Percentiles rank a stretch among this genome's conserved stretches.
phyloP scores from a whole-genome alignment of 2,888 invertebrate genomes.

The Opisthograptis luteolata region DNA sequence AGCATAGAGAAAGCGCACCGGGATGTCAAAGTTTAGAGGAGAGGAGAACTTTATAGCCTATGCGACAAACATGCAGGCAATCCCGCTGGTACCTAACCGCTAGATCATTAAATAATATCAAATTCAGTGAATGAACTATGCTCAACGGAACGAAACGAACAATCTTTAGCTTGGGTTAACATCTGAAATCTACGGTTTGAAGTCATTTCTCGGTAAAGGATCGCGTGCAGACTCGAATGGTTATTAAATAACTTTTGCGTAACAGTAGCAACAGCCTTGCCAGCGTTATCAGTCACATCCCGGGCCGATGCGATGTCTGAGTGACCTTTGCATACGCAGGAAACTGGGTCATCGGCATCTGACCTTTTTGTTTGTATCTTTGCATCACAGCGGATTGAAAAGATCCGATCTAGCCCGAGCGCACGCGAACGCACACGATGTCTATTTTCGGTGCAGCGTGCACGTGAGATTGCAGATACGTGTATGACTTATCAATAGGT shows the following conservation, averaged over 20 bases:
- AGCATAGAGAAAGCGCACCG: too few relatives aligned
- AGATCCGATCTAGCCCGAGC: conserved; percentile 64
- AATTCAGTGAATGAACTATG: conserved; percentile 34
- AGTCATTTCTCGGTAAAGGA: conserved; percentile 17
- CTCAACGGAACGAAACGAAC: conserved; percentile 21
- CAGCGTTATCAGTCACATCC: conserved; percentile 73
- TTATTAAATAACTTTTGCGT: conserved; percentile 9
- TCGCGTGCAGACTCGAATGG: conserved; percentile 39
- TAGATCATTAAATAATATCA: background rate
- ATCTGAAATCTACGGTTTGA: conserved; percentile 15
- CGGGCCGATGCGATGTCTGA: conserved; percentile 65
- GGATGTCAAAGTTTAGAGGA: too few relatives aligned
- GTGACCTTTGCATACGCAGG: conserved; percentile 73
- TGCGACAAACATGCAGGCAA: too few relatives aligned
- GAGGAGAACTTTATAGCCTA: too few relatives aligned
- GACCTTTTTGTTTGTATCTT: conserved; percentile 76
- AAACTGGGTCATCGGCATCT: conserved; percentile 80
- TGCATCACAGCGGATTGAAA: conserved; percentile 58
- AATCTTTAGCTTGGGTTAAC: conserved; percentile 29
- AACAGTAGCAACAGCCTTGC: conserved; percentile 59
- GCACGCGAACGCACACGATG: conserved; percentile 53
- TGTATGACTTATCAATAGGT: conserved; percentile 42
- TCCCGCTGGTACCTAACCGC: too few relatives aligned
- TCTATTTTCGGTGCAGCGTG: conserved; percentile 63
- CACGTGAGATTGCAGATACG: conserved; percentile 44